Percentiles rank a stretch among this genome's conserved stretches.
phyloP scores from a whole-genome alignment of 2,888 invertebrate genomes.

The Chaetogeoica ovagalla region DNA sequence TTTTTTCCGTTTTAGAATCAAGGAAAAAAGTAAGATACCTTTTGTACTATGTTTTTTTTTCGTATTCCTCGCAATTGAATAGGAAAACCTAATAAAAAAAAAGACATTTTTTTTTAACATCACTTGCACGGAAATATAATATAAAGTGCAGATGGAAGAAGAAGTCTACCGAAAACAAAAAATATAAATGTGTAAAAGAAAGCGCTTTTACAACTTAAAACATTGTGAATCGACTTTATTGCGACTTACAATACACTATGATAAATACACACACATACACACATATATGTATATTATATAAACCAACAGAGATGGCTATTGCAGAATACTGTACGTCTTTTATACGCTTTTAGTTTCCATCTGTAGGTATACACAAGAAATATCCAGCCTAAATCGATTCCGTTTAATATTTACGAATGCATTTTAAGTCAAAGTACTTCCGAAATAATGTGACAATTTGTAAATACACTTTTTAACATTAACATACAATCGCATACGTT shows the following conservation, averaged over 20 bases:
- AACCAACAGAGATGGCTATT: no score
- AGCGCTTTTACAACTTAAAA: not conserved
- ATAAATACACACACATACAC: not conserved
- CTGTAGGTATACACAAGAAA: not conserved
- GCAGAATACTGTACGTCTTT: not conserved
- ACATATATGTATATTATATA: not conserved
- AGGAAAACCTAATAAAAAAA: not conserved
- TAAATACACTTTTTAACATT: no score
- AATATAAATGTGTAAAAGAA: not conserved
- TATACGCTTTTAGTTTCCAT: not conserved
- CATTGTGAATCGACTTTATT: slow-evolving; percentile 5
- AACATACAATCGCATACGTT: no score
- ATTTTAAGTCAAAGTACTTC: no score
- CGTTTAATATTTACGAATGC: no score
- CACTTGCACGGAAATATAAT: not conserved
- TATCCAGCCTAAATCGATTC: no score
- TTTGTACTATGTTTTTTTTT: not conserved
- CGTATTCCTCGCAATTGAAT: not conserved
- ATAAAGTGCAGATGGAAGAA: not conserved
- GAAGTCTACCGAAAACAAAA: not conserved
- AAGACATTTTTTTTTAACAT: not conserved
- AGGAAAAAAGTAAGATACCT: not conserved
- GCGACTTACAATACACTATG: not conserved
- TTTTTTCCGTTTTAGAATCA: not conserved
- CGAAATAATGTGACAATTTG: no score